Base-by-base conservation (phyloP, 2,113 vertebrate genomes). In the Cyphomyrus plagiostoma region DNA sequence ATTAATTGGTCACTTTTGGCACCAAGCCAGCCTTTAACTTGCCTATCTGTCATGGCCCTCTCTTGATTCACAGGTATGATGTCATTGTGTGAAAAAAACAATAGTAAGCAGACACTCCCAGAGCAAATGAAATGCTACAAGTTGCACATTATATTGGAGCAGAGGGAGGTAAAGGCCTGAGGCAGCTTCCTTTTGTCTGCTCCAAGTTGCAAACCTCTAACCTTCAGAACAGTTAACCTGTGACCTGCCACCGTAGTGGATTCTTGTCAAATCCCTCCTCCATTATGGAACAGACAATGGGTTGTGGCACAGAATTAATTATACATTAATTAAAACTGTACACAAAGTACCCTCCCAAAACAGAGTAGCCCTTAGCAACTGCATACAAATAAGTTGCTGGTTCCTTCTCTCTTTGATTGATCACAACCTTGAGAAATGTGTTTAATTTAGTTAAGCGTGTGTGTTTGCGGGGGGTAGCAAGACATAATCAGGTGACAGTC, bases 251-350 rank as follows among this genome's bases (percentile, higher is more conserved):
- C 26, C 17, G 21, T 58, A 62, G 52, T 84, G 39, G 50, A 62
- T 49, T 26, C 77, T 62, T 89, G 50, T 89, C 88, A 30, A 52
- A n/a, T 10, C 8, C 13, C 88, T 62, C 19, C 8, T 89, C 49
- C 66, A 5, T 53, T 88, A 70, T 70, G 48, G 26, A 74, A 35
- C 70, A 42, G 50, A 26, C n/a, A 74, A 13, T 77, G 66, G 88
- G 48, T 26, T 89, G 66, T 21, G 66, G 87, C 88, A 89, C 19
- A 21, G 49, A 62, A 89, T 50, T 85, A 62, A 89, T 83, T 53
- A 84, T 45, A 58, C 4, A 89, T 89, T 89, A 45, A 89, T 89
- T 53, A 48, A 83, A 83, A 84, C 35, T 56, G 39, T 45, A 89
- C 30, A 89, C 39, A 62, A 46, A 84, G 52, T 13, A 21, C 19